Evolutionary conservation across 2,797 vertebrate genomes (phyloP).

Genomic region (Acanthornis magna): DNA sequence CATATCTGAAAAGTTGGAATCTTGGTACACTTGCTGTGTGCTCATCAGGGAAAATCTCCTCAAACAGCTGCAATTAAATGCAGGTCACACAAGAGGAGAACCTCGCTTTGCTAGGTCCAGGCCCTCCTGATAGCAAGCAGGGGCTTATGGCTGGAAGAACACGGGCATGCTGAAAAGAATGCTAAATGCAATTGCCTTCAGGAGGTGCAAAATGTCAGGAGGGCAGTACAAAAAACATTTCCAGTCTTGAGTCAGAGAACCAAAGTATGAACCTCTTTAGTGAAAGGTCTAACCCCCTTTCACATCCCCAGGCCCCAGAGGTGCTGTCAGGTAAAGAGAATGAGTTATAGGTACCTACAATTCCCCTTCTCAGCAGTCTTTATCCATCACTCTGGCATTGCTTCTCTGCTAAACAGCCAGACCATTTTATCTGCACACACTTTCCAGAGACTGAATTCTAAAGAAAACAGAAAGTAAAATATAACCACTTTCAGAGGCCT

Average conservation of each 20-base stretch:
- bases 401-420: background rate
- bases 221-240: background rate
- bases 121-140: background rate
- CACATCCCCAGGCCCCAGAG: background rate
- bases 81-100: background rate
- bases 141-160: background rate
- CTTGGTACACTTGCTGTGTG: rapidly evolving
- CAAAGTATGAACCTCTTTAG: background rate
- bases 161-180: background rate
- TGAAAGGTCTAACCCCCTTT: background rate
- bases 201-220: background rate
- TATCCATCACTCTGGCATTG: background rate
- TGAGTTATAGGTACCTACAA: background rate
- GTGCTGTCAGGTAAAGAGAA: background rate
- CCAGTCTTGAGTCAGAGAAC: background rate
- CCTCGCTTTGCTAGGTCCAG: background rate
- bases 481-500: background rate
- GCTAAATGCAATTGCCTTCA: background rate
- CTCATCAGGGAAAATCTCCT: background rate
- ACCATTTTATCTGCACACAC: background rate
- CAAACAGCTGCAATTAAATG: background rate
- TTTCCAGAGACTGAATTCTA: background rate
- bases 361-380: background rate
- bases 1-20: background rate
- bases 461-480: background rate